Evolutionary conservation across 1,140 invertebrate species (phyloP), one percentile per base, ranked within the genome.

Genomic region (Pseudoatta argentina): DNA sequence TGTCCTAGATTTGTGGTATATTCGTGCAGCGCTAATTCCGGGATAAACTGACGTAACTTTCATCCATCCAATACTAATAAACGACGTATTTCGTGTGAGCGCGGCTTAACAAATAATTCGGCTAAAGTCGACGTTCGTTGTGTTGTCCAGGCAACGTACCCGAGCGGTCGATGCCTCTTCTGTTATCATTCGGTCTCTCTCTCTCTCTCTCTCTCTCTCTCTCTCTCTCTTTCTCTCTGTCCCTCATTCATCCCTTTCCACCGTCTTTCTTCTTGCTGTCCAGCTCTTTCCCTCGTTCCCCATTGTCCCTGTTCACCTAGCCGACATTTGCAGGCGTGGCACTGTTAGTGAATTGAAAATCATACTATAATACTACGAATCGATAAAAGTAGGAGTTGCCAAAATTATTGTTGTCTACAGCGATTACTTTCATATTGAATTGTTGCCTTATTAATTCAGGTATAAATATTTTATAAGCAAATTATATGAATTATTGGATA

Each of bases 151-250:
- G 88, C 89, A 89, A 91, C 88, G 82, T 89, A 75, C 67, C 75
- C 88, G 76, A 87, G 81, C 89, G 89, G 89, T 91, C 89, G 89
- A 91, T 91, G 89, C 88, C 89, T 91, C 88, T 78, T 73, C 69
- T 91, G 86, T 91, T 89, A 89, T 91, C 88, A 86, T 89, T 61
- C 75, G 51, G 30, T 88, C 86, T 85, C 61, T 77, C 85, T 90
- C 76, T 64, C 59, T 55, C 63, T 18, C 34, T 30, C 51, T 51
- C 14, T 39, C 39, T 39, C 39, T 51, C 55, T 64, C 6, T 21
- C 21, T 48, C 48, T 21, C n/a, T 30, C 51, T 39, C 57, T 21
- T 67, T 34, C 30, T 44, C 48, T 75, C 77, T 57, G 21, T 77
- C 63, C 55, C 77, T 76, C 61, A 55, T 61, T 55, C 57, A 82